A percentile compares a stretch with the other conserved stretches of the same genome.
Conservation (phyloP, 2,888 invertebrate genomes). For the Unio pictorum region DNA sequence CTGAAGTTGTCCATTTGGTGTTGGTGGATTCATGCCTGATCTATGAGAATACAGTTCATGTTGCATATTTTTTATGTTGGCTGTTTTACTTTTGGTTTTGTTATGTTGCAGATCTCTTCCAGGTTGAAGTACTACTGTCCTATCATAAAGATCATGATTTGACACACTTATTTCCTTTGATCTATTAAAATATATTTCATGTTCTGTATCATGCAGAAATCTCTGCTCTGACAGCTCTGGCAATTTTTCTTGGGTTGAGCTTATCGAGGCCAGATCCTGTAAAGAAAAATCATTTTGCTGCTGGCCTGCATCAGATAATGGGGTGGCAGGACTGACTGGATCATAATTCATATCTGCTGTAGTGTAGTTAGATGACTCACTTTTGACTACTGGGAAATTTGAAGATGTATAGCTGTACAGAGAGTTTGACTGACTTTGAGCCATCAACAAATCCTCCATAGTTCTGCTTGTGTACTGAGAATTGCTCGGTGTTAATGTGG, state of each 20-base stretch:
- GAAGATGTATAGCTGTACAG: constrained; percentile 2
- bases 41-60: constrained; percentile 11
- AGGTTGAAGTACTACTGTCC: too few species aligned
- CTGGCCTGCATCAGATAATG: constrained; percentile 37
- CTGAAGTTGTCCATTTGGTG: constrained; percentile 21
- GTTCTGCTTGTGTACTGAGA: neutral
- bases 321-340: constrained; percentile 61
- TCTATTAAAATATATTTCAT: too few species aligned
- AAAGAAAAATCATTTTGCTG: constrained; percentile 30
- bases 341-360: constrained; percentile 54
- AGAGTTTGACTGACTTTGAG: constrained; percentile 3
- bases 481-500: too few species aligned
- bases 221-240: constrained; percentile 7
- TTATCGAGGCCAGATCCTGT: constrained; percentile 41
- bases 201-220: too few species aligned
- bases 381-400: neutral
- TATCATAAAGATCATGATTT: too few species aligned
- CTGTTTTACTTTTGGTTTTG: neutral
- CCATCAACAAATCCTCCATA: constrained; percentile 5
- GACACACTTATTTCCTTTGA: too few species aligned
- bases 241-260: constrained; percentile 33
- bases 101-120: too few species aligned
- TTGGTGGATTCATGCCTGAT: constrained; percentile 5
- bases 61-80: constrained; percentile 5
- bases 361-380: constrained; percentile 2